Evolutionary conservation across 2,113 vertebrate species (phyloP).

Genomic region (Oplegnathus fasciatus): DNA sequence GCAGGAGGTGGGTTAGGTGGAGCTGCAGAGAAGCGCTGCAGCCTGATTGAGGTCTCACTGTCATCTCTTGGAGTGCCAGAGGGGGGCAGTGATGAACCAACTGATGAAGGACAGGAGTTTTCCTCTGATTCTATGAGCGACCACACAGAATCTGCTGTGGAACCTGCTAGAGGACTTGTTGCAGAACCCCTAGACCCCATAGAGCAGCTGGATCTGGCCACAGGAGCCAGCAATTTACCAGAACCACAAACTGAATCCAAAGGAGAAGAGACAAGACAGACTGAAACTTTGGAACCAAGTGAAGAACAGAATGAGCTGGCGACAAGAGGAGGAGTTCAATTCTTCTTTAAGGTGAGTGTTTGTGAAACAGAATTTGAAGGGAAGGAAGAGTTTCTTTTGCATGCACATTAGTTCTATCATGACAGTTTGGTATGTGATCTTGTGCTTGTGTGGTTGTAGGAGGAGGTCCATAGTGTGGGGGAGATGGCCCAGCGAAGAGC

Average conservation of each 20-base stretch:
- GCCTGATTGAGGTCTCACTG: slow-evolving; percentile 84
- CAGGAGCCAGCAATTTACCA: neutral
- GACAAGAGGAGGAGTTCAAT: slow-evolving; percentile 82
- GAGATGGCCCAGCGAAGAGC: slow-evolving; percentile 90
- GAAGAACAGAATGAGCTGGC: slow-evolving; percentile 83
- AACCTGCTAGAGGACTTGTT: neutral
- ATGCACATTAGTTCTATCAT: neutral
- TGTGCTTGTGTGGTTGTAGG: slow-evolving; percentile 73
- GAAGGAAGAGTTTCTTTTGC: slow-evolving; percentile 3
- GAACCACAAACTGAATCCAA: slow-evolving; percentile 37
- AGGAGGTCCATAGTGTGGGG: slow-evolving; percentile 83
- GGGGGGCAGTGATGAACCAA: slow-evolving; percentile 78
- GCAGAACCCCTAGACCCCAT: slow-evolving; percentile 32
- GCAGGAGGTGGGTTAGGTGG: slow-evolving; percentile 49
- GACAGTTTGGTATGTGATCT: neutral
- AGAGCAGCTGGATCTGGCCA: slow-evolving; percentile 29
- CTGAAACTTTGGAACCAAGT: slow-evolving; percentile 53
- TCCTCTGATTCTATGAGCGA: slow-evolving; percentile 89
- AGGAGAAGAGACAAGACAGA: neutral
- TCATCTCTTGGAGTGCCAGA: slow-evolving; percentile 78
- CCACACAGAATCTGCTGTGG: slow-evolving; percentile 76
- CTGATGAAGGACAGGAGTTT: slow-evolving; percentile 81
- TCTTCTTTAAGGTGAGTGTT: slow-evolving; percentile 86
- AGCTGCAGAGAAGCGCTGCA: slow-evolving; percentile 50
- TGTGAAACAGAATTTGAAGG: neutral